Percentiles rank a stretch among this genome's conserved stretches.
phyloP scores from a whole-genome alignment of 1,140 invertebrate species.

The Bicyclus anynana region DNA sequence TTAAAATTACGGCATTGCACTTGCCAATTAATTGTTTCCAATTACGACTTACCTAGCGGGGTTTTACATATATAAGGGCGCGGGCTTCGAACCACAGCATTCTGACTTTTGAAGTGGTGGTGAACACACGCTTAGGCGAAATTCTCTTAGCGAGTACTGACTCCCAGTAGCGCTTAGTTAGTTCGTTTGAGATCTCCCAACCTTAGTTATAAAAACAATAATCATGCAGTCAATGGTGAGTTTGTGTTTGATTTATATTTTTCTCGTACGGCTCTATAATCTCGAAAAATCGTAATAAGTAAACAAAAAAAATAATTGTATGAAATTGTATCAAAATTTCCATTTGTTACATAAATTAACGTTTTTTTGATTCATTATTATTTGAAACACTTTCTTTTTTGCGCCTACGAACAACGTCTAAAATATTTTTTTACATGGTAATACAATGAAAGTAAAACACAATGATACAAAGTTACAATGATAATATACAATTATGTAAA shows the following conservation, averaged over 20 bases:
- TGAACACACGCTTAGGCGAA: conserved; percentile 68
- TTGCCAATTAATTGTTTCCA: conserved; percentile 69
- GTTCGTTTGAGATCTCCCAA: conserved; percentile 75
- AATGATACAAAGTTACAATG: too few species aligned
- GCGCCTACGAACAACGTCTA: too few species aligned
- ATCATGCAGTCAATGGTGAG: conserved; percentile 75
- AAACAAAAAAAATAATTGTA: too few species aligned
- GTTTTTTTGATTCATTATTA: too few species aligned
- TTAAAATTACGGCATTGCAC: conserved; percentile 63
- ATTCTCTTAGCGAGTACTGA: conserved; percentile 72
- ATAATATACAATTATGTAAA: too few species aligned
- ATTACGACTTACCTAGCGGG: conserved; percentile 57
- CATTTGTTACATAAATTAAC: too few species aligned
- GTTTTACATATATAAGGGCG: conserved; percentile 67
- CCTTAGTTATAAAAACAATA: conserved; percentile 48
- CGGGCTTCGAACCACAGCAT: conserved; percentile 49
- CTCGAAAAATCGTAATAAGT: too few species aligned
- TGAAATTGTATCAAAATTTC: too few species aligned
- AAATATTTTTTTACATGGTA: too few species aligned
- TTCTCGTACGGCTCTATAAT: neutral
- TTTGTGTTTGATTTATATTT: conserved; percentile 16
- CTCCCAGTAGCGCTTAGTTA: conserved; percentile 68
- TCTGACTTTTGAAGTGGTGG: conserved; percentile 59
- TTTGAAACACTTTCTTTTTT: too few species aligned
- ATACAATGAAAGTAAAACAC: too few species aligned